Evolutionary conservation across 2,888 invertebrate genomes (phyloP).

Genomic region (Phortica okadai): DNA sequence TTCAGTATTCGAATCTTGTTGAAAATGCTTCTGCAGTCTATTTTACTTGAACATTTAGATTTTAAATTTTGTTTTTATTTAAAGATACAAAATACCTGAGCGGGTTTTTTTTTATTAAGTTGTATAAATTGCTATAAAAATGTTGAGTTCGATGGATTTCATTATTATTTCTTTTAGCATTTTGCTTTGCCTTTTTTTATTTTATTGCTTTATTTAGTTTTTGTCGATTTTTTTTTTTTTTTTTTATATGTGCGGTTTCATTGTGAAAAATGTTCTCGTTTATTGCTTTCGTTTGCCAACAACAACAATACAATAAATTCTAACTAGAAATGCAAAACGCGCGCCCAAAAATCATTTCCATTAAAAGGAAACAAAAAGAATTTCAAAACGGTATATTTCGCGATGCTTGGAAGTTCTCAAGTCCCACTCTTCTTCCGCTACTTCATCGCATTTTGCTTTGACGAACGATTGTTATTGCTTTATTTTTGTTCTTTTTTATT

Average conservation of each 20-base stretch:
- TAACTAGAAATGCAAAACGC: constrained; percentile 7
- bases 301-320: constrained; percentile 2
- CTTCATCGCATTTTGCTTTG: background rate
- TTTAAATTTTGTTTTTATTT: constrained; percentile 23
- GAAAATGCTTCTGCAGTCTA: constrained; percentile 29
- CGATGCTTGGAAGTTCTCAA: background rate
- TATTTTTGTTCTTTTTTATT: constrained; percentile 28
- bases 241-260: constrained; percentile 11
- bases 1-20: background rate
- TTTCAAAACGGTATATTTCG: constrained; percentile 3
- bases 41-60: constrained; percentile 19
- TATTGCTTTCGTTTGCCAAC: background rate
- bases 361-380: background rate
- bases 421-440: background rate
- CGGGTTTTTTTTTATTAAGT: constrained; percentile 42
- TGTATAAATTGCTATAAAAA: constrained; percentile 37
- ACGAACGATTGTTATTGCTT: background rate
- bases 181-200: background rate
- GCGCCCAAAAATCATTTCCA: constrained; percentile 3
- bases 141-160: constrained; percentile 14
- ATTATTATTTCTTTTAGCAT: background rate
- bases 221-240: constrained; percentile 32
- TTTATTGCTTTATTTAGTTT: constrained; percentile 16
- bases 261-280: background rate
- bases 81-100: constrained; percentile 34